phyloP scores from a whole-genome alignment of 2,888 invertebrate species.

The Drosophila maculinotata region DNA sequence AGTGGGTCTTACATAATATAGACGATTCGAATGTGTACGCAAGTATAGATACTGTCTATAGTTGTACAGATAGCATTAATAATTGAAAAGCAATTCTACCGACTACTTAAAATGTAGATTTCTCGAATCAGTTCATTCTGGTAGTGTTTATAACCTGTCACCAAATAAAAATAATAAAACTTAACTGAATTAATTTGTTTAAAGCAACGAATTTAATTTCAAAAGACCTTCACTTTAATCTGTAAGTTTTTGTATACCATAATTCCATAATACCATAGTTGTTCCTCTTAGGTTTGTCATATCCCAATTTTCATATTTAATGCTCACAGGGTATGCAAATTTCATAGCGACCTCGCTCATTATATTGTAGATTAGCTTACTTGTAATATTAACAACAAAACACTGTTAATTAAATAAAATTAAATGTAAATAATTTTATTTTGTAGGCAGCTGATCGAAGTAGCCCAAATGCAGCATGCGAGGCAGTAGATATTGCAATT shows the following conservation, averaged over 20 bases:
- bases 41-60: not conserved
- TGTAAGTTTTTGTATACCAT: too few relatives aligned
- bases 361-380: not conserved
- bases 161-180: not conserved
- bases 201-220: too few relatives aligned
- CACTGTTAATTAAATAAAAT: not conserved
- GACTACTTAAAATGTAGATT: not conserved
- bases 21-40: not conserved
- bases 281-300: too few relatives aligned
- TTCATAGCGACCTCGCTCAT: not conserved
- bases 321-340: not conserved
- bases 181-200: too few relatives aligned
- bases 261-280: too few relatives aligned
- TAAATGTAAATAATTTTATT: not conserved
- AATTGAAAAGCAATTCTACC: not conserved
- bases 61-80: not conserved
- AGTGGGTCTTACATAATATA: not conserved
- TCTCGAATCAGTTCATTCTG: too few relatives aligned
- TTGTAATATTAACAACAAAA: not conserved
- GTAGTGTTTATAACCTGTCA: not conserved
- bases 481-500: slow-evolving; percentile 43
- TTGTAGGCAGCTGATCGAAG: slow-evolving; percentile 47
- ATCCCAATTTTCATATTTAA: too few relatives aligned
- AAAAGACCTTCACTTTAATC: too few relatives aligned
- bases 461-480: slow-evolving; percentile 61